phyloP scores from a whole-genome alignment of 2,888 invertebrate genomes.

The Oxystoma pomonae region DNA sequence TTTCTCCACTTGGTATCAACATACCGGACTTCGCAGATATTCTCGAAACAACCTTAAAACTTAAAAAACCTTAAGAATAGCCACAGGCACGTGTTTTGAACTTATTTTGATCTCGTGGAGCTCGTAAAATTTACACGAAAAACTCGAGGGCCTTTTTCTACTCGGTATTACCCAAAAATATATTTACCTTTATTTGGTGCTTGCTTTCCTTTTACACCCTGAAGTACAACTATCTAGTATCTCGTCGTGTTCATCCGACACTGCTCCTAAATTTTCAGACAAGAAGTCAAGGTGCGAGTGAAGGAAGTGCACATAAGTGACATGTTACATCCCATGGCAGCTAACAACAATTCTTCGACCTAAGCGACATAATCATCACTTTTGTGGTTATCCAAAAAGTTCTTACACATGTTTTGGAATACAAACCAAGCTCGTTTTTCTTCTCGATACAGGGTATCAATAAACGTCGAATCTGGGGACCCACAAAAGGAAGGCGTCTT shows the following conservation, averaged over 20 bases:
- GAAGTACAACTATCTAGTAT: neutral
- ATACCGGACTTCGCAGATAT: too few species aligned
- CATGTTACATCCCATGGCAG: neutral
- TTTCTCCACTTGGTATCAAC: too few species aligned
- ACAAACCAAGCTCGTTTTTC: neutral
- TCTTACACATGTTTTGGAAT: neutral
- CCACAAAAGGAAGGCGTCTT: neutral
- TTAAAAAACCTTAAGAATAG: neutral
- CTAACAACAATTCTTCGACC: neutral
- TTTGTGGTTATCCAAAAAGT: neutral
- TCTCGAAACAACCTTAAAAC: too few species aligned
- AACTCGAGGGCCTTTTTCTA: too few species aligned
- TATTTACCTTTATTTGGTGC: too few species aligned
- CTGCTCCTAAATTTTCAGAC: neutral
- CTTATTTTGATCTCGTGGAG: too few species aligned
- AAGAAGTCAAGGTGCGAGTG: neutral
- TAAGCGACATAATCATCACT: neutral
- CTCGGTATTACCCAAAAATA: too few species aligned
- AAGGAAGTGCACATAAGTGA: neutral
- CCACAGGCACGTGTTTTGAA: too few species aligned
- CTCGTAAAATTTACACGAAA: too few species aligned
- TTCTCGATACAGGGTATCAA: neutral
- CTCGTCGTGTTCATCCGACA: neutral
- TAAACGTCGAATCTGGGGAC: neutral
- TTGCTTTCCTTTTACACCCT: neutral